Evolutionary conservation across 2,888 invertebrate species (phyloP).

Genomic region (Brenthis hecate): DNA sequence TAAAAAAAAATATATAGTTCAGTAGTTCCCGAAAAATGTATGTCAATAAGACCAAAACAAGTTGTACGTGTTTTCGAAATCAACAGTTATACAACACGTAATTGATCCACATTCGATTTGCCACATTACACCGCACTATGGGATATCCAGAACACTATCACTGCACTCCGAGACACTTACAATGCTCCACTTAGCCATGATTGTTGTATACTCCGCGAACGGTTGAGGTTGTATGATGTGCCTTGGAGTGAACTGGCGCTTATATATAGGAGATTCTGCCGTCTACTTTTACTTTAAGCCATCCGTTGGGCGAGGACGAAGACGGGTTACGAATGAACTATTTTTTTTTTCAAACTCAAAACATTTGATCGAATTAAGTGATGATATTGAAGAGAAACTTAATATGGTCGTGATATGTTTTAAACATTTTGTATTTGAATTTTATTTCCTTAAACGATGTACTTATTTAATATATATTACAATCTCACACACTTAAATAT

Average conservation of each 20-base stretch:
- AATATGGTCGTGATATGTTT: conserved; percentile 15
- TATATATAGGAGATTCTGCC: conserved; percentile 72
- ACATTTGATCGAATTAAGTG: conserved; percentile 22
- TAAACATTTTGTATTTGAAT: conserved; percentile 6
- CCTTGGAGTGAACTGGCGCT: conserved; percentile 53
- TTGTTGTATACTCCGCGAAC: conserved; percentile 55
- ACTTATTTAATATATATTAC: conserved; percentile 4
- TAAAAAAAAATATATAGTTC: conserved; percentile 4
- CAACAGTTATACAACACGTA: conserved; percentile 10
- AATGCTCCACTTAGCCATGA: conserved; percentile 75
- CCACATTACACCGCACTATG: conserved; percentile 20
- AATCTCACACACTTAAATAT: too few species aligned
- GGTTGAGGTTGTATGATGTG: conserved; percentile 67
- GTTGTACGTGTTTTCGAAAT: conserved; percentile 1
- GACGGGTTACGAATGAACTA: conserved; percentile 63
- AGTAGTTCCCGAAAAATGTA: conserved; percentile 1
- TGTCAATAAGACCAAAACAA: neutral
- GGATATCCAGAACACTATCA: conserved; percentile 46
- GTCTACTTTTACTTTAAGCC: conserved; percentile 74
- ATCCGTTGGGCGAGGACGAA: conserved; percentile 69
- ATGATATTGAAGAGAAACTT: conserved; percentile 19
- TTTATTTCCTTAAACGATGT: conserved; percentile 4
- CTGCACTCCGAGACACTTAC: conserved; percentile 78
- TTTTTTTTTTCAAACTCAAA: conserved; percentile 37
- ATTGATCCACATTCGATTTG: conserved; percentile 4